Percentiles rank a stretch among this genome's conserved stretches.
These are phyloP conservation scores for Bufotes viridis DNA, from an alignment of 2,797 vertebrate species.

Conservation along the genomic window DNA sequence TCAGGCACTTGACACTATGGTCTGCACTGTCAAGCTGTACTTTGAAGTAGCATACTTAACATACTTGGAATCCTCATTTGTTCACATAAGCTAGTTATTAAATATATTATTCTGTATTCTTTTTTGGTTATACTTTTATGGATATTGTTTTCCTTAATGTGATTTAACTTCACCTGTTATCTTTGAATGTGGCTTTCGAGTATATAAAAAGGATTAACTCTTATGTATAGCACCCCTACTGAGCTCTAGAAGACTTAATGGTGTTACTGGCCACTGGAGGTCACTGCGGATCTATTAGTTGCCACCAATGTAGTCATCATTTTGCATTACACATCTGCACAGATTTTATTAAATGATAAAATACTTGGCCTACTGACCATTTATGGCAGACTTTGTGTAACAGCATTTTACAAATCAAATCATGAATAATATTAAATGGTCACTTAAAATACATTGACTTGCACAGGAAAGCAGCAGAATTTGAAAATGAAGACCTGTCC, in stretches of 20 bases:
- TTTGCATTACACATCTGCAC: background rate
- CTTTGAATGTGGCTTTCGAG: background rate
- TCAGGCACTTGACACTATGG: background rate
- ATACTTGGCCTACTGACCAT: background rate
- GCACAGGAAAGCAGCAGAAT: background rate
- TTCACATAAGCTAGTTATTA: background rate
- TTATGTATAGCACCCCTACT: background rate
- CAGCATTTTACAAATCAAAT: background rate
- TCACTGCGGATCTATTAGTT: constrained; percentile 42
- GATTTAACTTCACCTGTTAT: background rate
- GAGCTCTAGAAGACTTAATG: constrained; percentile 1
- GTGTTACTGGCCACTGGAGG: constrained; percentile 55
- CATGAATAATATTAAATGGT: constrained; percentile 17
- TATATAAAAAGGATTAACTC: background rate
- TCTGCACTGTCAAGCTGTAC: background rate
- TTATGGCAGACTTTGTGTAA: background rate
- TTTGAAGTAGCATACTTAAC: background rate
- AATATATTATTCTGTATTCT: background rate
- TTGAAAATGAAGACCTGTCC: too few species aligned
- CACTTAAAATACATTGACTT: background rate
- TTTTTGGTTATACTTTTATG: background rate
- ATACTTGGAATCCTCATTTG: background rate
- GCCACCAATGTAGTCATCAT: background rate
- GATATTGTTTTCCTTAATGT: background rate
- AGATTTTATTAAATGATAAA: constrained; percentile 27